Evolutionary conservation across 2,113 vertebrate genomes (phyloP).

Genomic region (Junco hyemalis): DNA sequence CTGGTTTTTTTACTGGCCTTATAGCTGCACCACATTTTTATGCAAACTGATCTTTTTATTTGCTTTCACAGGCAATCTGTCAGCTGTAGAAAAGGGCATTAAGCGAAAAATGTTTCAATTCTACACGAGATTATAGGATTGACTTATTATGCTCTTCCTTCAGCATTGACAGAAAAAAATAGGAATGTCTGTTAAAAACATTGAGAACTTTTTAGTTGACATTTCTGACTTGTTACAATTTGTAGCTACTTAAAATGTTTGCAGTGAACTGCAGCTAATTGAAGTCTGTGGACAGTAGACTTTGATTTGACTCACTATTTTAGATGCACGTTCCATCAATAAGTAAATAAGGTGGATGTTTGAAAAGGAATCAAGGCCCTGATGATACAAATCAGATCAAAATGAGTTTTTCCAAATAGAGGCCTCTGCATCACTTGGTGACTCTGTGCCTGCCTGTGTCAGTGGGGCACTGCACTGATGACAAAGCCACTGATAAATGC

Average conservation of each 20-base stretch:
- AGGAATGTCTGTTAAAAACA: not conserved
- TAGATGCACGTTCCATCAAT: not conserved
- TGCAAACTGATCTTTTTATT: not conserved
- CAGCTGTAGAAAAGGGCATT: not conserved
- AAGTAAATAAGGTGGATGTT: not conserved
- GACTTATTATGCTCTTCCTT: not conserved
- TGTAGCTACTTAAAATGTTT: not conserved
- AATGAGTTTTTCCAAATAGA: not conserved
- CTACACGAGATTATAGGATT: not conserved
- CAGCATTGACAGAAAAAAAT: not conserved
- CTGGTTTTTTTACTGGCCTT: not conserved
- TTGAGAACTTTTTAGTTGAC: not conserved
- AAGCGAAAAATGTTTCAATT: not conserved
- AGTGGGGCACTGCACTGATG: not conserved
- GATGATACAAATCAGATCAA: fast-evolving
- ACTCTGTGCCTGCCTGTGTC: not conserved
- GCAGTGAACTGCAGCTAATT: not conserved
- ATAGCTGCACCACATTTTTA: not conserved
- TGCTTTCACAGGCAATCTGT: not conserved
- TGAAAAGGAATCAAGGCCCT: not conserved
- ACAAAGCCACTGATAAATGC: not conserved
- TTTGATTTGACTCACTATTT: not conserved
- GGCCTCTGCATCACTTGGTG: not conserved
- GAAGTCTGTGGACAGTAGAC: not conserved
- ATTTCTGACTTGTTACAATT: not conserved